These are phyloP conservation scores for Drosophila sechellia DNA, from an alignment of 1,140 invertebrate genomes.

Conservation along the genomic window DNA sequence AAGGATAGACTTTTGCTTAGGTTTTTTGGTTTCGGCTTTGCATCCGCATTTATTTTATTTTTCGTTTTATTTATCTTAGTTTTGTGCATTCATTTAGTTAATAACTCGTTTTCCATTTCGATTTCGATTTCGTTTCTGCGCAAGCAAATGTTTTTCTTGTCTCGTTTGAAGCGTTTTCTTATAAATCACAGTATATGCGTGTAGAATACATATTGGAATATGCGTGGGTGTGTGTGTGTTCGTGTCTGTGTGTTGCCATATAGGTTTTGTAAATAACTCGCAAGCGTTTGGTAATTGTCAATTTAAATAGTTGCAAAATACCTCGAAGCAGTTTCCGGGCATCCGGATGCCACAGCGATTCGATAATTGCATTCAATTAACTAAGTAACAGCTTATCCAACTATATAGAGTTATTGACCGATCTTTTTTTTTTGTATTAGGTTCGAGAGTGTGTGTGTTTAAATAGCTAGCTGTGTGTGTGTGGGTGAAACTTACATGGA, in stretches of 20 bases:
- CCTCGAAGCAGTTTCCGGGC: conserved; percentile 55
- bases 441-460: conserved; percentile 15
- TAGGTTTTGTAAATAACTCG: conserved; percentile 66
- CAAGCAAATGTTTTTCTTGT: conserved; percentile 61
- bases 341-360: conserved; percentile 38
- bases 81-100: conserved; percentile 80
- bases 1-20: conserved; percentile 65
- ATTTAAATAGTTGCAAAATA: conserved; percentile 53
- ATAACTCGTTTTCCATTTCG: conserved; percentile 53
- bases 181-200: conserved; percentile 82
- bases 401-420: conserved; percentile 50
- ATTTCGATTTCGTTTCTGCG: conserved; percentile 40
- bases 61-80: conserved; percentile 43
- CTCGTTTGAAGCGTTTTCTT: conserved; percentile 77
- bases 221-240: conserved; percentile 39
- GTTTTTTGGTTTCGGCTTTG: conserved; percentile 65
- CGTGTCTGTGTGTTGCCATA: conserved; percentile 31
- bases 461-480: conserved; percentile 19
- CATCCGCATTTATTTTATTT: conserved; percentile 56
- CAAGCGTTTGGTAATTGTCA: conserved; percentile 65
- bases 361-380: conserved; percentile 75
- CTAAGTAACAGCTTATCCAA: conserved; percentile 79
- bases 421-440: conserved; percentile 4
- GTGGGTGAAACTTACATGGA: conserved; percentile 54
- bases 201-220: conserved; percentile 76